These are phyloP conservation scores for Cyprinus carpio DNA, from an alignment of 2,113 vertebrate species.

Conservation along the genomic window DNA sequence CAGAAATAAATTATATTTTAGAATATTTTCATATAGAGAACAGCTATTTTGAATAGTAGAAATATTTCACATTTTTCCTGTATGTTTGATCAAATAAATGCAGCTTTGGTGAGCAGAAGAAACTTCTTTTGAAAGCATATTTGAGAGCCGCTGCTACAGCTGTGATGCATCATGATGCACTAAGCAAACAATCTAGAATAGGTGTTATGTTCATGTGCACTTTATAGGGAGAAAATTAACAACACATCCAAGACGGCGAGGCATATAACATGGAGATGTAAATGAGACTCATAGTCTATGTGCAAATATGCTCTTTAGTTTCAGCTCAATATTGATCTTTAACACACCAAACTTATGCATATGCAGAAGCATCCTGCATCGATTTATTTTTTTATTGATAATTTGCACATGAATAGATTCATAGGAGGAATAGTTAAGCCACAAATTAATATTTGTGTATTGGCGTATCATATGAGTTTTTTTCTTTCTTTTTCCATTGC, in stretches of 20 bases:
- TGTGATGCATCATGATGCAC: neutral
- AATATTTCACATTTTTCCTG: neutral
- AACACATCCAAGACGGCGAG: neutral
- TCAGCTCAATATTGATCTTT: neutral
- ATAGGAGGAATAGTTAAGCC: neutral
- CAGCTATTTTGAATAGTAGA: too few species aligned
- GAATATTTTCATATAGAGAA: too few species aligned
- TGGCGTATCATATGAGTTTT: neutral
- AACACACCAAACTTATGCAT: neutral
- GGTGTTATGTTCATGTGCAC: slow-evolving; percentile 1
- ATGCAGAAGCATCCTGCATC: neutral
- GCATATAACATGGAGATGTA: neutral
- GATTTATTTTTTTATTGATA: neutral
- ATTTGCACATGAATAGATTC: slow-evolving; percentile 21
- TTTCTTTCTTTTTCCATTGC: neutral
- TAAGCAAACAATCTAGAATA: too few species aligned
- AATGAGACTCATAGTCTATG: neutral
- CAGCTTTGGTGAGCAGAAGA: neutral
- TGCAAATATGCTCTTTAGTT: neutral
- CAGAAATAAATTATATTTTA: too few species aligned
- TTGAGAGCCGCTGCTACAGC: too few species aligned
- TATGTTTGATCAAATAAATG: neutral
- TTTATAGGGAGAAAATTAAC: neutral
- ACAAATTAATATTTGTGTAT: neutral
- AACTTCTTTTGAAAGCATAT: too few species aligned